These are phyloP conservation scores for Stichodactyla mertensii DNA, from an alignment of 64 coral and sea anemone genomes.

Conservation along the genomic window DNA sequence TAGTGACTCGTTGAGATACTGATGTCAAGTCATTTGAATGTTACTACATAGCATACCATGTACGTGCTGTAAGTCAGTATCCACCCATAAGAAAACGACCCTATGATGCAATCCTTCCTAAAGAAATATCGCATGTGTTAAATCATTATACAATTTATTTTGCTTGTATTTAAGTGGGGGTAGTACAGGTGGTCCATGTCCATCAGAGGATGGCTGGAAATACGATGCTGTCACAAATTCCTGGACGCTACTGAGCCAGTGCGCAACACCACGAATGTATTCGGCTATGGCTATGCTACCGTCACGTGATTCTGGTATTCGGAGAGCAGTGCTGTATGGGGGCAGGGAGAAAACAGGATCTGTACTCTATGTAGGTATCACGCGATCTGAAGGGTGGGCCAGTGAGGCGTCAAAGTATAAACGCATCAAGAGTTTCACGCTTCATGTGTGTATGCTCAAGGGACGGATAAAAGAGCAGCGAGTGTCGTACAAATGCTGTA, in stretches of 20 bases:
- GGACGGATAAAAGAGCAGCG: no score
- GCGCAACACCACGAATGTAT: slow-evolving; percentile 69
- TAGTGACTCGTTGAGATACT: no score
- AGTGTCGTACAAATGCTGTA: no score
- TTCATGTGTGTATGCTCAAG: no score
- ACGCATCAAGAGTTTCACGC: background rate
- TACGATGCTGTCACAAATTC: slow-evolving; percentile 45
- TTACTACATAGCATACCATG: no score
- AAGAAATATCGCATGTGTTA: no score
- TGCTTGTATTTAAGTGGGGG: slow-evolving; percentile 57
- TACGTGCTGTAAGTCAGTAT: no score
- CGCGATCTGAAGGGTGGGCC: background rate
- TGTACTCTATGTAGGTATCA: slow-evolving; percentile 29
- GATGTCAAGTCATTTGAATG: no score
- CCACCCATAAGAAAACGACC: no score
- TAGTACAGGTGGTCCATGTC: slow-evolving; percentile 77
- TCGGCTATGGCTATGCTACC: slow-evolving; percentile 90
- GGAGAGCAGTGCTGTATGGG: slow-evolving; percentile 85
- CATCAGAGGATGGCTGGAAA: slow-evolving; percentile 84
- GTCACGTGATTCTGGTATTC: slow-evolving; percentile 27
- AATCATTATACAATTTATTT: background rate
- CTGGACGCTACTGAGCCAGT: slow-evolving; percentile 62
- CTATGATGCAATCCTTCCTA: no score
- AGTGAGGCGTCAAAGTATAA: background rate
- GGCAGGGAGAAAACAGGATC: slow-evolving; percentile 62